Evolutionary conservation across 2,797 vertebrate genomes (phyloP).

Genomic region (Coluber constrictor): DNA sequence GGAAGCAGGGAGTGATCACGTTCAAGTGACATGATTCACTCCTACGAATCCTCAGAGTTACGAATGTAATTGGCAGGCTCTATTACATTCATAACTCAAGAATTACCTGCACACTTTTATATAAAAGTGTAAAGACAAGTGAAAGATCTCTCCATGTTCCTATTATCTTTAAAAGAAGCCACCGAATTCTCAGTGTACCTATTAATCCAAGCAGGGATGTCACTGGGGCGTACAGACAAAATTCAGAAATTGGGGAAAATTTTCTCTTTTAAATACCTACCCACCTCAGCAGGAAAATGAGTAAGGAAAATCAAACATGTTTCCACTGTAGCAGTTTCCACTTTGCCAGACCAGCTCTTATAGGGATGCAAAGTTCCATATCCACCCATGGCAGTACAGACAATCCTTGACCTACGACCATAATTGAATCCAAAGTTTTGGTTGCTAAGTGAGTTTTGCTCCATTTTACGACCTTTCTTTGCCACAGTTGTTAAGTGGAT

Average conservation of each 20-base stretch:
- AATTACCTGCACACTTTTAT: not conserved
- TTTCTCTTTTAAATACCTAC: not conserved
- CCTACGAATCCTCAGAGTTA: too few relatives aligned
- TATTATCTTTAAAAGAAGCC: not conserved
- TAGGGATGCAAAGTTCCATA: not conserved
- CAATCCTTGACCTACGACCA: not conserved
- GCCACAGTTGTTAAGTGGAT: not conserved
- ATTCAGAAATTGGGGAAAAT: not conserved
- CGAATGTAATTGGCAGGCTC: too few relatives aligned
- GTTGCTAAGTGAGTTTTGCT: not conserved
- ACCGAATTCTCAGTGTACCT: not conserved
- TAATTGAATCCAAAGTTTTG: not conserved
- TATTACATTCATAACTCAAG: too few relatives aligned
- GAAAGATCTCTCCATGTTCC: not conserved
- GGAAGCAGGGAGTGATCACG: too few relatives aligned
- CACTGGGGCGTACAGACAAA: not conserved
- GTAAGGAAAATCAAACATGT: not conserved
- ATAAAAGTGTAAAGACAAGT: not conserved
- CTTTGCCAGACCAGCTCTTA: not conserved
- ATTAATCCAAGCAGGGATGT: not conserved
- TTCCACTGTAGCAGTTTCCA: not conserved
- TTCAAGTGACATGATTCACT: too few relatives aligned
- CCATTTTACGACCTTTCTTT: too few relatives aligned
- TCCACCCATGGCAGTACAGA: not conserved
- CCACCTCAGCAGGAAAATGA: not conserved